Evolutionary conservation across 2,888 invertebrate genomes (phyloP).

Genomic region (Mechanitis mazaeus): DNA sequence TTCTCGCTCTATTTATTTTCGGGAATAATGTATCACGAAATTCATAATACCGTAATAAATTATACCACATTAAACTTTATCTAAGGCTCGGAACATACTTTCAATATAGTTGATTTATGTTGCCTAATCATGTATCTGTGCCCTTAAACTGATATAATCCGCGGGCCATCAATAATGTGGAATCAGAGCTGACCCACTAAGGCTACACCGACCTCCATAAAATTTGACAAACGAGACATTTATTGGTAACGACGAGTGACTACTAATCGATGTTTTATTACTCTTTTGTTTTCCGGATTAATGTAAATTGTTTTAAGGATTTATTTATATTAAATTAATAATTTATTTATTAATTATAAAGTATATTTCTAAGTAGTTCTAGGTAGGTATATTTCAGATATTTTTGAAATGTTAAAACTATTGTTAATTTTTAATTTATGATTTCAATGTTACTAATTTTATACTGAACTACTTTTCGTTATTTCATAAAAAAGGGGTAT

Average conservation of each 20-base stretch:
- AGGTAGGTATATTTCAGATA: too few species aligned
- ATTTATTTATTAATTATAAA: background rate
- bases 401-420: too few species aligned
- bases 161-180: constrained; percentile 29
- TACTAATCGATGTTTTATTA: constrained; percentile 41
- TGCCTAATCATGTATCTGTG: background rate
- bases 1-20: too few species aligned
- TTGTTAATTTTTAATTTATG: too few species aligned
- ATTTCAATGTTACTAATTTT: too few species aligned
- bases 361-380: too few species aligned
- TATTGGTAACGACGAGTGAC: constrained; percentile 37
- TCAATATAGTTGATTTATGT: background rate
- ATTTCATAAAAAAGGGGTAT: too few species aligned
- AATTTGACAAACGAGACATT: constrained; percentile 53
- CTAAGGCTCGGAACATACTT: constrained; percentile 4
- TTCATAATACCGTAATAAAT: too few species aligned
- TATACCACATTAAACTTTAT: background rate
- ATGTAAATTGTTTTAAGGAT: background rate
- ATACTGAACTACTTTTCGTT: too few species aligned
- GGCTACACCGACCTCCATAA: constrained; percentile 40
- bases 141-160: constrained; percentile 23
- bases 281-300: constrained; percentile 23
- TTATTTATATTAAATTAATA: background rate
- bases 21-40: too few species aligned
- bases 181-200: constrained; percentile 25